Base-by-base conservation (phyloP, 2,113 vertebrate species). In the Pomatorhinus ruficollis region DNA sequence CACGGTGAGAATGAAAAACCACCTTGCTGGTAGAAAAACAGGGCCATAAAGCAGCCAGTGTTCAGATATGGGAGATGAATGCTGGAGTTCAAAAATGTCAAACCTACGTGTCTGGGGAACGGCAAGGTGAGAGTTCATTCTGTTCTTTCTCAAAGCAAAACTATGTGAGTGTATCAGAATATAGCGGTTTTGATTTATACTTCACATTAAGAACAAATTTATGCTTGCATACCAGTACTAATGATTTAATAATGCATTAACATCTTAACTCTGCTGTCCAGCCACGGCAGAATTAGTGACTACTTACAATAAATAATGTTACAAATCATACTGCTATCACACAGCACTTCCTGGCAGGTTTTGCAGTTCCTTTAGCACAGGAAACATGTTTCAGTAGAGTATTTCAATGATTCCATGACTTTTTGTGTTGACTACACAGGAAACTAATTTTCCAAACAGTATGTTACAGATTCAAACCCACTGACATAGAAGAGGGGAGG, bases 291-390 rank as follows among this genome's bases (percentile, higher is more conserved):
- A 75, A 76, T 44, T 70, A 92, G 63, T 21, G 35, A 84, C 59
- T 31, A 72, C 49, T 77, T 57, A 45, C 5, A 57, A 50, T 44
- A 95, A 87, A 63, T 50, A 93, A n/a, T 0, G 1, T 52, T 77
- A 77, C 75, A 77, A 91, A 94, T 85, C 77, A 82, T 42, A 56
- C 17, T 18, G 20, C 83, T 89, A 89, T 78, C 84, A 81, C 2
- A 3, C 74, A 93, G 65, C 19, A 40, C 81, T 95, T 96, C 95
- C 84, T 96, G 89, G 63, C 59, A 85, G 45, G 82, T 93, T 94
- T 56, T 89, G 70, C 59, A 83, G 84, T 95, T 96, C 93, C 91
- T 87, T 64, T 69, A 83, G 30, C 3, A 6, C 93, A 85, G 91
- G 91, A 97, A 97, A 80, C 24, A 53, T 3, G 25, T 93, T 95